phyloP scores from a whole-genome alignment of 2,113 vertebrate species.

The Rhadina sibilatrix region DNA sequence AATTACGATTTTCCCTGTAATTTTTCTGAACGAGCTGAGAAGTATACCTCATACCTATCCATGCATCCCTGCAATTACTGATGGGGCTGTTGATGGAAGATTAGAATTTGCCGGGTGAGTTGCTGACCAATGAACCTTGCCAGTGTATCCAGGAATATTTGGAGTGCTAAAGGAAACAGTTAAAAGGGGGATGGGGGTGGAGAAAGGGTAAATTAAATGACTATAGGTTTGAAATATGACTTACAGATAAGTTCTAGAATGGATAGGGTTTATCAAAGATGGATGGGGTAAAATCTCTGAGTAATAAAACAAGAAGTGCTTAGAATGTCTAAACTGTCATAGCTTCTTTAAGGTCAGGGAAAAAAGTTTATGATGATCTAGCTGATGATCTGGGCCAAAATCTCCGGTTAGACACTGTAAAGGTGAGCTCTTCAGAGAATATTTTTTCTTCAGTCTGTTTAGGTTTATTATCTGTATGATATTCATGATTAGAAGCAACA shows the following conservation, averaged over 20 bases:
- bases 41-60: slow-evolving; percentile 68
- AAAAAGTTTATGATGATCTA: background rate
- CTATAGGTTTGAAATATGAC: slow-evolving; percentile 4
- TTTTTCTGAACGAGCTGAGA: slow-evolving; percentile 20
- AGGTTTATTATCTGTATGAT: background rate
- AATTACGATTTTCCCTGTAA: slow-evolving; percentile 28
- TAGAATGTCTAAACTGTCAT: background rate
- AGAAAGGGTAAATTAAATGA: slow-evolving; percentile 23
- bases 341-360: background rate
- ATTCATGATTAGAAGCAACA: background rate
- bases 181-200: background rate
- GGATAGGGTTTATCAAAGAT: background rate
- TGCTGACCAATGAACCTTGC: slow-evolving; percentile 74
- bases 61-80: slow-evolving; percentile 58
- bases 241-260: background rate
- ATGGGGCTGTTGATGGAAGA: slow-evolving; percentile 54
- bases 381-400: background rate
- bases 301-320: background rate
- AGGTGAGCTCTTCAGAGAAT: background rate
- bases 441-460: background rate
- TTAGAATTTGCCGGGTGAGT: slow-evolving; percentile 70
- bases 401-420: background rate
- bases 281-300: background rate
- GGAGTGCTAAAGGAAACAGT: slow-evolving; percentile 67
- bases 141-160: slow-evolving; percentile 80